Evolutionary conservation across 2,113 vertebrate genomes (phyloP), one percentile per base, ranked within the genome.

Genomic region (Triplophysa rosa): DNA sequence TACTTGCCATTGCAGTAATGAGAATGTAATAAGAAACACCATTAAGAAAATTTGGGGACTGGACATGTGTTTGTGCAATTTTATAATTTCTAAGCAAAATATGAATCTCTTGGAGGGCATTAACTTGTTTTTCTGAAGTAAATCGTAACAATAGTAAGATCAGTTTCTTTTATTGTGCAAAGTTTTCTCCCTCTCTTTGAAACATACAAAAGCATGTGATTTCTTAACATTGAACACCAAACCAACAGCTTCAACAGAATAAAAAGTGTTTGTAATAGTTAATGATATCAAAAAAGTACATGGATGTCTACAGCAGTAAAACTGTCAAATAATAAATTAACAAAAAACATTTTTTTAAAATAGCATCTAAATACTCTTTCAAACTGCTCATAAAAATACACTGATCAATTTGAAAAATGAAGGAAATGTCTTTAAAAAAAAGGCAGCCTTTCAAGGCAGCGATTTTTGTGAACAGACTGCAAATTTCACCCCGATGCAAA

Each of bases 111-210:
- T 2, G 19, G 54, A n/a, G 54, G 6, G 14, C 14, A 17, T 45
- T 8, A 13, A 68, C 13, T 26, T 4, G 68, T 58, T 58, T 66
- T 61, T 33, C 17, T 54, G 4, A 6, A 75, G 47, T 67, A 59
- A 65, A 67, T 42, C 61, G 37, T 67, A 52, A 54, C 7, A 13
- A 11, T 7, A 75, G 42, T 86, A 86, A 78, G 87, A 87, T 89
- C 14, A 68, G 81, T 89, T 89, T 85, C 88, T 94, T 77, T 93
- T 93, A 93, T 93, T 92, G 90, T 91, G 89, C 87, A 91, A 89
- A 87, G 77, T 85, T 84, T 83, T 84, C 86, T 62, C 26, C 86
- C 78, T 85, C 80, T 86, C 77, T 90, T 88, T 90, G 88, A 83
- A 89, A 91, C 87, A 88, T 91, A 92, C 82, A 91, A 70, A 92